Evolutionary conservation across 2,888 invertebrate species (phyloP).

Genomic region (Holacanthella duospinosa): DNA sequence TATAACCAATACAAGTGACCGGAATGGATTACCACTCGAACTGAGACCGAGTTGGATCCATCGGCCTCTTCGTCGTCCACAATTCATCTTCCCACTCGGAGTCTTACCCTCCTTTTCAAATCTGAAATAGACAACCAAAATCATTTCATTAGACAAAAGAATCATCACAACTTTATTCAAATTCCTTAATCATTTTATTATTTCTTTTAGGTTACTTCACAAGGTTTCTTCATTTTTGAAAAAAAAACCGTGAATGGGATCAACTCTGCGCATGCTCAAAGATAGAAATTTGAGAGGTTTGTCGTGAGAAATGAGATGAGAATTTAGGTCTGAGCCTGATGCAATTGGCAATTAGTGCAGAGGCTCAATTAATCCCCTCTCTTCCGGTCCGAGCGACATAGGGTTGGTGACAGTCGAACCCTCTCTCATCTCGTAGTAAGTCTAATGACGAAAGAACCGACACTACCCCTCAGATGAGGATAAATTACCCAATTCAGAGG

Average conservation of each 20-base stretch:
- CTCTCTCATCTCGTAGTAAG: not conserved
- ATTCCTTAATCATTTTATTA: no score
- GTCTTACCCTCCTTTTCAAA: not conserved
- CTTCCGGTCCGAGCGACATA: slow-evolving; percentile 1
- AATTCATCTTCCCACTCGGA: not conserved
- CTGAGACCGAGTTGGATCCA: not conserved
- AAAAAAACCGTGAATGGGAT: no score
- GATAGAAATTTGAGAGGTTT: no score
- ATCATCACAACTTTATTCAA: no score
- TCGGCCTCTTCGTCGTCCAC: not conserved
- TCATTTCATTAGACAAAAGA: not conserved
- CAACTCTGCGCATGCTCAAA: no score
- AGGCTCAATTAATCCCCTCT: not conserved
- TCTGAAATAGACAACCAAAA: not conserved
- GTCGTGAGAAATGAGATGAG: not conserved
- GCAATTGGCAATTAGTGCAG: not conserved
- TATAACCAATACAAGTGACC: not conserved
- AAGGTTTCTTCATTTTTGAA: no score
- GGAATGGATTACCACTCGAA: not conserved
- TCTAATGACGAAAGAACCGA: not conserved
- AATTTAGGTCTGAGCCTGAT: not conserved
- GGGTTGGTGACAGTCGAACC: not conserved
- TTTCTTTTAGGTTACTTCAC: no score
- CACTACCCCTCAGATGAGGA: not conserved
- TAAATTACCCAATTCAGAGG: not conserved